Base-by-base conservation (phyloP, 2,113 vertebrate species). In the Leptosomus discolor region DNA sequence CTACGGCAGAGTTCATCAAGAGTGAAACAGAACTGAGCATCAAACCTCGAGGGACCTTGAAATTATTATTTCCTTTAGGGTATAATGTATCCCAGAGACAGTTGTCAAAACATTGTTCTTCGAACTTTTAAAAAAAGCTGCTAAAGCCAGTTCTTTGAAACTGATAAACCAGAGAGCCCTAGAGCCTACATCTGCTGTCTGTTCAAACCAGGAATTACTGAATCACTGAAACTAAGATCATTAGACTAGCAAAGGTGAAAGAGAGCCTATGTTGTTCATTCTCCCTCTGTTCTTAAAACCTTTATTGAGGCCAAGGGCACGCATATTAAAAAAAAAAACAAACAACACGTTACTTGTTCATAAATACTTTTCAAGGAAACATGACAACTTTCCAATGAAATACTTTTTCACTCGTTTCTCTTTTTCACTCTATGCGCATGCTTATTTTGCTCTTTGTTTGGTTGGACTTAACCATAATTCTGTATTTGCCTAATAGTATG, bases 81-180 rank as follows among this genome's bases (percentile, higher is more conserved):
- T 75, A 70, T 37, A 45, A 82, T 39, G n/a, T 81, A 41, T 56
- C 51, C 26, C 81, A 88, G 84, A 70, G 45, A 68, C 53, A 34
- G 19, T 48, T 94, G n/a, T 67, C 68, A 74, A 77, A 90, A 84
- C 32, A 70, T 5, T 63, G 46, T 0, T 70, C 22, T 81, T 82
- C 82, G 37, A 87, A 79, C 54, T 79, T 89, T 30, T 2, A 15
- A 27, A 21, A 51, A 71, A 67, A n/a, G 1, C 36, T 60, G 67
- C 57, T 88, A 64, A 68, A 85, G 23, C 15, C 74, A 68, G 37
- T 96, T 91, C 90, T 82, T 92, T 92, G 90, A 93, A 94, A 93
- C 27, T 46, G 78, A 88, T 82, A 93, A 96, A 90, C 61, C 53
- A 60, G 63, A 90, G 63, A 85, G 82, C 43, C 43, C 37, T 83